Base-by-base conservation (phyloP, 2,797 vertebrate species). In the Eurystomus glaucurus region DNA sequence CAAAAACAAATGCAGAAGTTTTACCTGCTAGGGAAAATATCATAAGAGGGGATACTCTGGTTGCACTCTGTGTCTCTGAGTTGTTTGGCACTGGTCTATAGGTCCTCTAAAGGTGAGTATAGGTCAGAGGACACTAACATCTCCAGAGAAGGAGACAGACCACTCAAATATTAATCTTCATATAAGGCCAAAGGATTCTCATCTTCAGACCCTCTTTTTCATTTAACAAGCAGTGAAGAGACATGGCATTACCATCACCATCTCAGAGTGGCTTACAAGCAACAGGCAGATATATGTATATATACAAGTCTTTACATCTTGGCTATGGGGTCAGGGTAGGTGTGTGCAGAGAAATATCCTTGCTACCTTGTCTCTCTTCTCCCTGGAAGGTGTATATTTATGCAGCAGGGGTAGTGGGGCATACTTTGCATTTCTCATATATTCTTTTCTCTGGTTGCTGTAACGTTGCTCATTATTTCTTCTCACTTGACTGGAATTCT, bases 401-500 rank as follows among this genome's bases (percentile, higher is more conserved):
- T 93, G 84, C 41, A 46, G 11, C 37, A n/a, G 8, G 22, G 19
- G 37, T 78, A n/a, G 64, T 1, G 2, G 33, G 71, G 31, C 72
- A 41, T 45, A 23, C 9, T 35, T 90, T 57, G n/a, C 35, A 48
- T 81, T 83, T 96, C 74, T 88, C 70, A 14, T 61, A 51, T 55
- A 55, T 66, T 85, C 43, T 85, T 81, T 93, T 72, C 37, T 94
- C 69, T 81, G 26, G 70, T 89, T 0, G 12, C 45, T 57, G 58
- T 80, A 90, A 85, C 83, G 33, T 37, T 52, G n/a, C 74, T 97
- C 94, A 65, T 95, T 94, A 96, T 75, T 91, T 83, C 50, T 94
- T 90, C 90, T 97, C 76, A 74, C 69, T 75, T 85, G 88, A 93
- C 69, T 95, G 89, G 22, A 84, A 91, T 95, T 93, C 95, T 97